Evolutionary conservation across 64 coral and sea anemone species (phyloP), one percentile per base, ranked within the genome.

Genomic region (Montipora sp.): DNA sequence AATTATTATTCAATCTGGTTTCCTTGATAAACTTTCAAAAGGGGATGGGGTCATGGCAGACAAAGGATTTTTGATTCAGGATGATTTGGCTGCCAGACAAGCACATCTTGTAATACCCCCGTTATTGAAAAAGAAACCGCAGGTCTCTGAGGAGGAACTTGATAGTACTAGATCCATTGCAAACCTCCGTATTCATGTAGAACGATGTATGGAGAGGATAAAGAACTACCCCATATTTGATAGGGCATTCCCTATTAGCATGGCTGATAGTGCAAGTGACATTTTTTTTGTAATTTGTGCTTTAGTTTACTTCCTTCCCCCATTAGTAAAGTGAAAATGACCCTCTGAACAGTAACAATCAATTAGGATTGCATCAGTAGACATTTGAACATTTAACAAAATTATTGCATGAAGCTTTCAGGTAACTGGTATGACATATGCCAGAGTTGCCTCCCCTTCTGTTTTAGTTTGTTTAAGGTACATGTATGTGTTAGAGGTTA

Each of bases 211-310:
- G 88, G 88, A 90, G 48, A 78, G 83, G 68, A 67, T 87, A 51
- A 73, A 75, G 48, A 90, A 90, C 76, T 90, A 77, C 74, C 77
- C 79, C 7, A 68, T 82, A 5, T 90, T 90, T 82, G 89, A 90
- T 81, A 78, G 51, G 18, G 67, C 43, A 66, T 80, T 90, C 36
- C 89, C 89, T 71, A 90, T 90, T 82, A 80, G 8, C 13, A 55
- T 90, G 23, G 5, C 63, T 1, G 18, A 78, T 4, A 45, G 78
- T 90, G 89, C 89, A 65, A 80, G 77, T 73, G 77, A 90, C 59
- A 90, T 90, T 69, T 81, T 90, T 36, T 48, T 90, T 75, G 65
- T 90, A 61, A 81, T 80, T 79, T 74, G 73, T 90, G 80, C 76
- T 90, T 94, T 27, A 27, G 27, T 27, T 27, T 27, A 1, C 27